Conservation (phyloP, 2,888 invertebrate species). For the Drosophila nr. perissopoda region DNA sequence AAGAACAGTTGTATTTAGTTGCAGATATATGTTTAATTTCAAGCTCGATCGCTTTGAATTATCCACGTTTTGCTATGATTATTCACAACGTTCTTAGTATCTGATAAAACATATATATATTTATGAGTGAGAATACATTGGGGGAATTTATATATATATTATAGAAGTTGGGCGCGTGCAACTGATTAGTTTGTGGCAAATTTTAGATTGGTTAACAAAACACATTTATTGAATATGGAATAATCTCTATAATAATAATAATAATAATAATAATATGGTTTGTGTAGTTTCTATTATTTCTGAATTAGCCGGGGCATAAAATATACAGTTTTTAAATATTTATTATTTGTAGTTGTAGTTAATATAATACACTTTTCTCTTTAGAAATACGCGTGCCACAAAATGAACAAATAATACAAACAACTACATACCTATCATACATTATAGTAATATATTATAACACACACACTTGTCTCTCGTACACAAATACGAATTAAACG, state of each 20-base stretch:
- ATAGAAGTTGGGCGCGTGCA: conserved; percentile 30
- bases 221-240: conserved; percentile 71
- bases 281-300: conserved; percentile 57
- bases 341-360: conserved; percentile 69
- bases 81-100: background rate
- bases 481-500: conserved; percentile 33
- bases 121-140: background rate
- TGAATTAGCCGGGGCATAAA: conserved; percentile 60
- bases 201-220: conserved; percentile 62
- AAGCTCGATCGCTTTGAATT: background rate
- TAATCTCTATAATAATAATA: conserved; percentile 68
- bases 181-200: conserved; percentile 26
- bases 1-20: background rate
- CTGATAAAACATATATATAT: conserved; percentile 1
- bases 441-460: conserved; percentile 19
- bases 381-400: conserved; percentile 65
- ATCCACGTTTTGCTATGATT: background rate
- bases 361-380: conserved; percentile 67
- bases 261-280: conserved; percentile 43
- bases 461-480: conserved; percentile 63
- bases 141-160: background rate
- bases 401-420: conserved; percentile 66
- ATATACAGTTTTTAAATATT: conserved; percentile 60
- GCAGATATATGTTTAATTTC: background rate
- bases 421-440: conserved; percentile 50